phyloP scores from a whole-genome alignment of 2,797 vertebrate genomes.

The Coluber constrictor region DNA sequence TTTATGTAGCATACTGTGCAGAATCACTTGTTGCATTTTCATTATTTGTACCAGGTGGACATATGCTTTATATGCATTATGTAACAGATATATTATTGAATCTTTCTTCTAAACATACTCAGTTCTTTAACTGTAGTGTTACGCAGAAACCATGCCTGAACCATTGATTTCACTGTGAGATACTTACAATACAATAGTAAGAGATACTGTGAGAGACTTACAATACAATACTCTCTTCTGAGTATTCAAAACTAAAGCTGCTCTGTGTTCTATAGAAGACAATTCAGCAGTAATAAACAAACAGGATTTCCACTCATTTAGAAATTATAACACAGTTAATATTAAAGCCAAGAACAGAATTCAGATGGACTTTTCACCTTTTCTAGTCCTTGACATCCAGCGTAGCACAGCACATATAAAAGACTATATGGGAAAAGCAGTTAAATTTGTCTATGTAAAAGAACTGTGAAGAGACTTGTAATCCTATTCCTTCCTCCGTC shows the following conservation, averaged over 20 bases:
- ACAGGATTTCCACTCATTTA: neutral
- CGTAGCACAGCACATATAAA: constrained; percentile 26
- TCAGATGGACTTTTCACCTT: neutral
- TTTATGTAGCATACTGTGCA: neutral
- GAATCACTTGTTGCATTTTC: neutral
- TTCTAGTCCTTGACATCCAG: constrained; percentile 35
- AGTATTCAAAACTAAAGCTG: neutral
- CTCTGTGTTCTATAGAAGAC: constrained; percentile 16
- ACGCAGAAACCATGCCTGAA: neutral
- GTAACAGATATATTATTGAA: neutral
- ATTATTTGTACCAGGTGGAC: neutral
- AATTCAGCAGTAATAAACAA: neutral
- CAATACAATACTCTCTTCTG: neutral
- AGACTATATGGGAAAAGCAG: constrained; percentile 19
- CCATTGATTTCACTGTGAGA: neutral
- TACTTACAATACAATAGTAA: neutral
- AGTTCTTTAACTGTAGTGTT: neutral
- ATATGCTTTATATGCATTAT: neutral
- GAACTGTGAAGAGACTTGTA: constrained; percentile 48
- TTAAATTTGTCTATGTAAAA: constrained; percentile 36
- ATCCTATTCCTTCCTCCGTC: constrained; percentile 46
- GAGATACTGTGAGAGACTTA: neutral
- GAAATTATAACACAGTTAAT: neutral
- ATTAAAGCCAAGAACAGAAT: constrained; percentile 24
- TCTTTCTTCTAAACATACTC: neutral